These are phyloP conservation scores for Trinectes maculatus DNA, from an alignment of 2,113 vertebrate species.

Conservation along the genomic window DNA sequence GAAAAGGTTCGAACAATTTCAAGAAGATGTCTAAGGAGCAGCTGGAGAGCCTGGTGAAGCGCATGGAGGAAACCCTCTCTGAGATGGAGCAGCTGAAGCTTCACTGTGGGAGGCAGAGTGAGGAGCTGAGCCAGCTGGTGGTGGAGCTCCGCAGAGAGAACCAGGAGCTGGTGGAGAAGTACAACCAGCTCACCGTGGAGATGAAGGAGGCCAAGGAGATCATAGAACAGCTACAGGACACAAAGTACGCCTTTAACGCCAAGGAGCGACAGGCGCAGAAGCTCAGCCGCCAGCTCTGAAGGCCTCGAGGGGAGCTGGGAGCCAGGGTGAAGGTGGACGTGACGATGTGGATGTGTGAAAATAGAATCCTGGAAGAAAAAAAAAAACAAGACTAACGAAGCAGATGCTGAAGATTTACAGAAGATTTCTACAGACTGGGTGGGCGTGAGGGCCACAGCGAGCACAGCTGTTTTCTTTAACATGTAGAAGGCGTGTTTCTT, in stretches of 20 bases:
- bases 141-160: conserved; percentile 85
- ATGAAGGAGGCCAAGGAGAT: conserved; percentile 87
- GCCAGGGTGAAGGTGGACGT: background rate
- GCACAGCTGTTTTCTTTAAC: conserved; percentile 49
- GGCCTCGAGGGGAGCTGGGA: background rate
- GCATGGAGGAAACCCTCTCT: conserved; percentile 88
- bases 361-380: too few relatives aligned
- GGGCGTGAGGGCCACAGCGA: conserved; percentile 38
- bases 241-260: conserved; percentile 86
- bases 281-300: conserved; percentile 86
- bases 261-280: conserved; percentile 90
- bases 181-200: conserved; percentile 81
- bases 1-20: background rate
- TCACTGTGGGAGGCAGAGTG: conserved; percentile 87
- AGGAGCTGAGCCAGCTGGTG: conserved; percentile 86
- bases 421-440: conserved; percentile 47
- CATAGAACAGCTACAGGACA: conserved; percentile 85
- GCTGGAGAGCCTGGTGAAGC: conserved; percentile 87
- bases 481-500: conserved; percentile 27
- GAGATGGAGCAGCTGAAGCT: conserved; percentile 90
- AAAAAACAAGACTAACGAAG: too few relatives aligned
- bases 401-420: background rate
- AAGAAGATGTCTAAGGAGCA: conserved; percentile 87
- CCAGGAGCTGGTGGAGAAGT: conserved; percentile 87
- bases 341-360: background rate